A percentile compares a stretch with the other conserved stretches of the same genome.
Conservation (phyloP, 2,113 vertebrate species). For the Ptilonorhynchus violaceus region DNA sequence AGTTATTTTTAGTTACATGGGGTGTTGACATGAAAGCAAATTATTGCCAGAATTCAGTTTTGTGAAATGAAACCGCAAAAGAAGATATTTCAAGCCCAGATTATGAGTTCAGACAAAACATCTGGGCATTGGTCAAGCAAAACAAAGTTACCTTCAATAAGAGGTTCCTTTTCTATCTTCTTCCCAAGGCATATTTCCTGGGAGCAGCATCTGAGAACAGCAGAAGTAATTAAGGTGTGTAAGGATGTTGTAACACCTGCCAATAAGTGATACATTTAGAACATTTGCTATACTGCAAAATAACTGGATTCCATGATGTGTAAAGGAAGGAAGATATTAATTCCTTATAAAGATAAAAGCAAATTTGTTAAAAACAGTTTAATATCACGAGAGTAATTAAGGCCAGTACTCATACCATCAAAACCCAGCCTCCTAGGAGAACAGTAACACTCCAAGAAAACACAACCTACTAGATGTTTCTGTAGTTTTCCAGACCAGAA, state of each 20-base stretch:
- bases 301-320: background rate
- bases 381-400: background rate
- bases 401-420: background rate
- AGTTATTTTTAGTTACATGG: background rate
- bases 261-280: background rate
- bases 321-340: background rate
- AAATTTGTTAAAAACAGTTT: background rate
- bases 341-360: background rate
- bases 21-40: background rate
- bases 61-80: background rate
- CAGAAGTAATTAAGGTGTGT: background rate
- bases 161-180: background rate
- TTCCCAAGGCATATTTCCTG: background rate
- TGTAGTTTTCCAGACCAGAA: background rate
- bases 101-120: background rate
- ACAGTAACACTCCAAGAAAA: background rate
- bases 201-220: background rate
- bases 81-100: background rate
- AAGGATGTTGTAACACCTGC: background rate
- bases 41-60: rapidly evolving
- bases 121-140: background rate
- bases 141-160: background rate
- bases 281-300: background rate
- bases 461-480: background rate
- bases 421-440: background rate